Conservation (phyloP, 2,113 vertebrate species). For the Tyto alba region DNA sequence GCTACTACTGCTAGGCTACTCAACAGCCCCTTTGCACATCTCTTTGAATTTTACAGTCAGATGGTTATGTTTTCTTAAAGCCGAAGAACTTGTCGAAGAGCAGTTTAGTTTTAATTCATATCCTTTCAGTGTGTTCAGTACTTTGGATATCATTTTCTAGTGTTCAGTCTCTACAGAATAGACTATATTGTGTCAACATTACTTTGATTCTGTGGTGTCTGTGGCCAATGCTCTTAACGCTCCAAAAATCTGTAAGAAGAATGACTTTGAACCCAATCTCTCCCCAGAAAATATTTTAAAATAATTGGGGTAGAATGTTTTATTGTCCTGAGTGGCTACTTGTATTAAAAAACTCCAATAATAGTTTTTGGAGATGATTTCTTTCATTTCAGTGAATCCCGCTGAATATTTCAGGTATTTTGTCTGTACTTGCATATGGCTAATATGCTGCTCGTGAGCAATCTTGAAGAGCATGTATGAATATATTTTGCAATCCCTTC, state of each 20-base stretch:
- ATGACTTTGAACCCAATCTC: not conserved
- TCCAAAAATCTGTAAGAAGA: not conserved
- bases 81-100: not conserved
- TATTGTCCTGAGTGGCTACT: not conserved
- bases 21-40: not conserved
- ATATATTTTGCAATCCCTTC: not conserved
- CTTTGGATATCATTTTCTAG: not conserved
- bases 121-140: not conserved
- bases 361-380: not conserved
- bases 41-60: not conserved
- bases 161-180: not conserved
- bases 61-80: not conserved
- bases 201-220: not conserved
- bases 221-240: not conserved
- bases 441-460: not conserved
- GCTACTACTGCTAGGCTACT: not conserved
- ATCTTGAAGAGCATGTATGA: not conserved
- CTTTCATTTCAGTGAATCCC: not conserved
- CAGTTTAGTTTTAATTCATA: not conserved
- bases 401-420: not conserved
- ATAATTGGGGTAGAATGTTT: not conserved
- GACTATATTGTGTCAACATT: not conserved
- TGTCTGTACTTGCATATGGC: not conserved
- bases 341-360: not conserved
- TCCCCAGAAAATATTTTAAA: fast-evolving